Evolutionary conservation across 2,113 vertebrate species (phyloP).

Genomic region (Indri indri): DNA sequence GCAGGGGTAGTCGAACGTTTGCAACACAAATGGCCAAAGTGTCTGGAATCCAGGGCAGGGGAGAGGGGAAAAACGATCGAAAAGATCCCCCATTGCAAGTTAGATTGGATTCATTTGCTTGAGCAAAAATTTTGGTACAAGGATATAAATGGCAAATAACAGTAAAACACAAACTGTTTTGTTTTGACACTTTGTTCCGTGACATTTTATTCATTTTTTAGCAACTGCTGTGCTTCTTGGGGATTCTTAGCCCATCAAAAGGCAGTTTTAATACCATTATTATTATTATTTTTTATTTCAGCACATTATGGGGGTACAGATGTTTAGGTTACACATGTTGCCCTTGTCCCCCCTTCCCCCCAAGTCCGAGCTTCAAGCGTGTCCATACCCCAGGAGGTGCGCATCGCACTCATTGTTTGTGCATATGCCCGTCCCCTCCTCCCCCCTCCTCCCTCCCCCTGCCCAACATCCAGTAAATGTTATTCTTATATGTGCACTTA

Average conservation of each 20-base stretch:
- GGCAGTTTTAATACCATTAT: neutral
- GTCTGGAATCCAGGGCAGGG: neutral
- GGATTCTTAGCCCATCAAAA: neutral
- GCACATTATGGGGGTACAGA: no score
- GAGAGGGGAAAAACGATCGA: fast-evolving
- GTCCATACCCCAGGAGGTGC: no score
- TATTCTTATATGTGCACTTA: no score
- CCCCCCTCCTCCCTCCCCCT: no score
- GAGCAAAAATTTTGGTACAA: neutral
- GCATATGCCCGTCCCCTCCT: no score
- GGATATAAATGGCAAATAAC: neutral
- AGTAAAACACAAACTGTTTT: neutral
- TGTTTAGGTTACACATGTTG: no score
- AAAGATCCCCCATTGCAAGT: fast-evolving
- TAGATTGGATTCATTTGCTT: neutral
- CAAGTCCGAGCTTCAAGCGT: no score
- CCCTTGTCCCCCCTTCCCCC: no score
- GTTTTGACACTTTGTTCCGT: no score
- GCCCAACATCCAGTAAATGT: no score
- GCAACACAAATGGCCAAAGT: fast-evolving
- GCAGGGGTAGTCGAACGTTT: fast-evolving
- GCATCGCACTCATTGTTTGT: no score
- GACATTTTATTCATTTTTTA: neutral
- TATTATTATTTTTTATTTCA: no score
- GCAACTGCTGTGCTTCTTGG: neutral